Evolutionary conservation across 2,888 invertebrate species (phyloP), one percentile per base, ranked within the genome.

Genomic region (Dolomedes plantarius): DNA sequence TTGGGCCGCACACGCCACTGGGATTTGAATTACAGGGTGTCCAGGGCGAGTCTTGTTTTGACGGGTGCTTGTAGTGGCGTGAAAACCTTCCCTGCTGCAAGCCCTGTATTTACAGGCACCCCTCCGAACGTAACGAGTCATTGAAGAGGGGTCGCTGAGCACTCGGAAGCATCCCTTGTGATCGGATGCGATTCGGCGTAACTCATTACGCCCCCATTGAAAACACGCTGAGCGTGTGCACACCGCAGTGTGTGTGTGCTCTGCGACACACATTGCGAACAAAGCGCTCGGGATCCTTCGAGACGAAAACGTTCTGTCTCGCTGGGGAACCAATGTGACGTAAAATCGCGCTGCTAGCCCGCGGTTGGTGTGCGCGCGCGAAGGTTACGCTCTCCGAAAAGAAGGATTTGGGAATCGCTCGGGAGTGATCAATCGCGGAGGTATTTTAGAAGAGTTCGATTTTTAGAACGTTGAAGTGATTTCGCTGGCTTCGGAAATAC

Each of bases 11-110:
- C 56, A 69, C 62, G 81, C 71, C 31, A 76, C 68, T 36, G 82
- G 82, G 82, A 72, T 83, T 76, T 83, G 69, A 83, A 83, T 83
- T 83, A 83, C 71, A 83, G 76, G 29, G 76, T 83, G 82, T 82
- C 69, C 68, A 81, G 81, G 75, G 31, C 62, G 75, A 50, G 76
- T 83, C 82, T 56, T 83, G 82, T 83, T 83, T 64, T 83, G 82
- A 83, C 82, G 76, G 82, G 71, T 72, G 73, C 36, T 31, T 65
- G 65, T 29, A 65, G 65, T 29, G 65, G 65, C 27, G 62, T 50
- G 50, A 50, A 50, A 67, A 28, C 56, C 74, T n/a, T 67, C 64
- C 67, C 64, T 19, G 23, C 41, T 2, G 56, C 16, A n/a, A n/a
- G 23, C 56, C 19, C 56, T 56, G 56, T 56, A 56, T 56, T 56